Conservation (phyloP, 1,140 invertebrate genomes). For the Drosophila paulistorum region DNA sequence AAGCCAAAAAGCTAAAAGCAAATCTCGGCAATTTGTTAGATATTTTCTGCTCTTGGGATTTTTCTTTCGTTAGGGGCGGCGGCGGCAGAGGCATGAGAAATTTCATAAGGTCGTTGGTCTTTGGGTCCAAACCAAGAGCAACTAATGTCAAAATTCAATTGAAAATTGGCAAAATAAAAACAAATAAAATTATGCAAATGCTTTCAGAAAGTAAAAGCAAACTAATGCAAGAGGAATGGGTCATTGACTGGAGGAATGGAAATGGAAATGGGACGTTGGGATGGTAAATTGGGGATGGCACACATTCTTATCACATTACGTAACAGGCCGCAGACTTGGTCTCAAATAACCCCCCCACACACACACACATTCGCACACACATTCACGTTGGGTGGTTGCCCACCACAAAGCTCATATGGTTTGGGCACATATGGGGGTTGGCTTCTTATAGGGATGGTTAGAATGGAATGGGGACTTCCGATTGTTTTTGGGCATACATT, state of each 20-base stretch:
- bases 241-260: background rate
- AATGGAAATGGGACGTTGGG: slow-evolving; percentile 10
- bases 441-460: background rate
- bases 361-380: slow-evolving; percentile 1
- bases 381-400: slow-evolving; percentile 18
- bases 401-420: background rate
- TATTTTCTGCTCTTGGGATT: slow-evolving; percentile 11
- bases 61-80: too few relatives aligned
- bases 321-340: slow-evolving; percentile 75
- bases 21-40: slow-evolving; percentile 69
- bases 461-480: background rate
- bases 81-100: slow-evolving; percentile 49
- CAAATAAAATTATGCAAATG: slow-evolving; percentile 75
- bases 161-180: slow-evolving; percentile 68
- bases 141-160: slow-evolving; percentile 80
- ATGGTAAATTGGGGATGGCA: slow-evolving; percentile 21
- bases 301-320: slow-evolving; percentile 77
- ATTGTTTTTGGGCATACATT: slow-evolving; percentile 4
- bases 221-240: background rate
- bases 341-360: slow-evolving; percentile 59
- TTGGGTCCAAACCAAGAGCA: slow-evolving; percentile 1
- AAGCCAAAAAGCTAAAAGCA: slow-evolving; percentile 38
- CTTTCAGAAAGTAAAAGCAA: slow-evolving; percentile 38
- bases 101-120: slow-evolving; percentile 6
- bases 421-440: slow-evolving; percentile 12